Percentiles rank a stretch among this genome's conserved stretches.
These are phyloP conservation scores for Calameuta filiformis DNA, from an alignment of 2,888 invertebrate species.

Conservation along the genomic window DNA sequence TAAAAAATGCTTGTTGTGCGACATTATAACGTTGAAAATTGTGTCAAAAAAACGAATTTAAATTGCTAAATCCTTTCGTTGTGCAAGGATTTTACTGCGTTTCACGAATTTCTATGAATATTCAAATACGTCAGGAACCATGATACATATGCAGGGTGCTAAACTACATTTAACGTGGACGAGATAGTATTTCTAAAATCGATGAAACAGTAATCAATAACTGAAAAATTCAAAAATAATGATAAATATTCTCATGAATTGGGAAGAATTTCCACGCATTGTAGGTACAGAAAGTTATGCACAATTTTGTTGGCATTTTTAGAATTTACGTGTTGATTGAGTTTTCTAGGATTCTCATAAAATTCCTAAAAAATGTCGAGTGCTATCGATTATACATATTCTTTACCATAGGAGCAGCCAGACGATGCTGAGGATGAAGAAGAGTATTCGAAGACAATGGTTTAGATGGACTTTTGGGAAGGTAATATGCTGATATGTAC, in stretches of 20 bases:
- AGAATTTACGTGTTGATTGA: background rate
- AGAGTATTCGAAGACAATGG: too few species aligned
- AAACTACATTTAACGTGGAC: background rate
- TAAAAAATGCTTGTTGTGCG: background rate
- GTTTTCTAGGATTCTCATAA: background rate
- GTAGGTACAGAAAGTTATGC: background rate
- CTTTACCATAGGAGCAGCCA: background rate
- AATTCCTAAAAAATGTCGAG: background rate
- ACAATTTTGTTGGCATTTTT: background rate
- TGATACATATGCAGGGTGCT: background rate
- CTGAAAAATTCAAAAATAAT: background rate
- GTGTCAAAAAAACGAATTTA: background rate
- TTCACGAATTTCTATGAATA: background rate
- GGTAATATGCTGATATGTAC: background rate
- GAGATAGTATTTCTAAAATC: background rate
- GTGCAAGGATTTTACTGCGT: background rate
- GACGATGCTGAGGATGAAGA: background rate
- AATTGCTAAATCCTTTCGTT: background rate
- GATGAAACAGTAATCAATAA: background rate
- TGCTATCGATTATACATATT: background rate
- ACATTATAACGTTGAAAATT: background rate
- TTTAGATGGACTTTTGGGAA: background rate
- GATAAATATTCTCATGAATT: background rate
- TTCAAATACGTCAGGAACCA: background rate
- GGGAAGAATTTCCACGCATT: background rate